A percentile compares a stretch with the other conserved stretches of the same genome.
phyloP scores from a whole-genome alignment of 2,888 invertebrate species.

The Drosophila macrospina region DNA sequence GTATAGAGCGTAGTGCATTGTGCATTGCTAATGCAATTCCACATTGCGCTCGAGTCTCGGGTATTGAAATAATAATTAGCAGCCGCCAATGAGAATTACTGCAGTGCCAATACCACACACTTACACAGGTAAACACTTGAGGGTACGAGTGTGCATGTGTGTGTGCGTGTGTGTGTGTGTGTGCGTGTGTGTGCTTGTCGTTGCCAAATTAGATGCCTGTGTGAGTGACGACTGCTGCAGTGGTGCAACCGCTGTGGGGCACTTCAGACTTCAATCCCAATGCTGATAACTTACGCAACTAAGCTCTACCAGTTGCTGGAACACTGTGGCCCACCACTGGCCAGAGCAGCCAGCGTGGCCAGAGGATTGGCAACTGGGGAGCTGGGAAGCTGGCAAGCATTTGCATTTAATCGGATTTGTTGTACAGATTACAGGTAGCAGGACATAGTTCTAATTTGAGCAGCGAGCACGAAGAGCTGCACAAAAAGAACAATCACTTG shows the following conservation, averaged over 20 bases:
- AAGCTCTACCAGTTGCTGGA: slow-evolving; percentile 57
- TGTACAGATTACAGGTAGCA: slow-evolving; percentile 74
- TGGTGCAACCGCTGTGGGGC: slow-evolving; percentile 55
- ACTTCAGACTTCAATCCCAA: slow-evolving; percentile 28
- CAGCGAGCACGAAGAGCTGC: slow-evolving; percentile 22
- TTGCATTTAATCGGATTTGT: slow-evolving; percentile 81
- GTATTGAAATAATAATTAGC: slow-evolving; percentile 78
- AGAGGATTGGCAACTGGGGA: neutral
- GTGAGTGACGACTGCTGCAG: slow-evolving; percentile 65
- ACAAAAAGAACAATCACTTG: slow-evolving; percentile 64
- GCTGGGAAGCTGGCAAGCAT: slow-evolving; percentile 48
- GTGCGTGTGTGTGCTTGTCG: slow-evolving; percentile 13
- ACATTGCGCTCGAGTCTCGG: slow-evolving; percentile 31
- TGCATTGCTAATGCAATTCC: slow-evolving; percentile 37
- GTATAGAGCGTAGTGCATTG: no score
- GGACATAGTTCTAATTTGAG: slow-evolving; percentile 58
- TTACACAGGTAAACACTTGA: neutral
- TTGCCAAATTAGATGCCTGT: slow-evolving; percentile 44
- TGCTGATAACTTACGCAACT: slow-evolving; percentile 77
- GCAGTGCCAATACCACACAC: slow-evolving; percentile 36
- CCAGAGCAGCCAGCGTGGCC: neutral
- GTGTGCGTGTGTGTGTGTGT: neutral
- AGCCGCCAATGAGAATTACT: slow-evolving; percentile 50
- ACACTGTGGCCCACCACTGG: slow-evolving; percentile 14
- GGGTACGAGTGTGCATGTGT: neutral